A percentile compares a stretch with the other conserved stretches of the same genome.
These are phyloP conservation scores for Temnopleurus reevesii DNA, from an alignment of 53 echinoderm and acorn worm species.

Conservation along the genomic window DNA sequence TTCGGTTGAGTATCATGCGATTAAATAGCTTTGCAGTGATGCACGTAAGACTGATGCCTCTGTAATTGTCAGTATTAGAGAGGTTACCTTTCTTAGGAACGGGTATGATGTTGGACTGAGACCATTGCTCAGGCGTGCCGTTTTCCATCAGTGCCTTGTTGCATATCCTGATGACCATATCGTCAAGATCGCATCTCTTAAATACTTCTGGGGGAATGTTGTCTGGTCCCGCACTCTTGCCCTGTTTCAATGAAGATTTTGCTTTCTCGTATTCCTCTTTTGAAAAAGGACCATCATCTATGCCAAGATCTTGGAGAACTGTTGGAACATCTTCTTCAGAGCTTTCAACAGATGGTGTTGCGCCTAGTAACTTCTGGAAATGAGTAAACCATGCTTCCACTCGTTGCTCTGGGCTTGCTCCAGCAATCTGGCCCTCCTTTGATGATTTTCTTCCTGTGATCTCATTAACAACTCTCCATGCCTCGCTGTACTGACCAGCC, in stretches of 20 bases:
- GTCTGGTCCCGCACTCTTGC: constrained; percentile 58
- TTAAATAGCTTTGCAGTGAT: constrained; percentile 49
- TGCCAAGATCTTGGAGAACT: constrained; percentile 4
- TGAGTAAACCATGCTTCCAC: constrained; percentile 60
- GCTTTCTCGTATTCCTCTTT: constrained; percentile 5
- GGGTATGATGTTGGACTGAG: constrained; percentile 50
- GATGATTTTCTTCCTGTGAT: constrained; percentile 33
- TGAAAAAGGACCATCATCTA: constrained; percentile 60
- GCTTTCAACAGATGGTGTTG: not conserved
- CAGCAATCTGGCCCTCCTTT: constrained; percentile 61
- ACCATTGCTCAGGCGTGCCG: constrained; percentile 38
- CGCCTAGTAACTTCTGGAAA: constrained; percentile 48
- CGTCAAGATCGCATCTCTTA: constrained; percentile 51
- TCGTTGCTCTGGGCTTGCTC: constrained; percentile 55
- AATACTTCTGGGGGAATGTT: constrained; percentile 53
- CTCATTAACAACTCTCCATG: constrained; percentile 45
- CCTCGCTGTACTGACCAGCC: not conserved
- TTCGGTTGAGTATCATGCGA: constrained; percentile 40
- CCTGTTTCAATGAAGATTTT: constrained; percentile 48
- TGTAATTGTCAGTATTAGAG: constrained; percentile 54
- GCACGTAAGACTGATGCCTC: constrained; percentile 55
- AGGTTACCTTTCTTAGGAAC: constrained; percentile 46
- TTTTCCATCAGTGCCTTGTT: constrained; percentile 36
- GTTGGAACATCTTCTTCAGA: constrained; percentile 16
- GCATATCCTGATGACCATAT: constrained; percentile 23